These are phyloP conservation scores for crab-eating macaque (Macaca fascicularis) DNA, from an alignment of 2,113 vertebrate species.

Conservation along the genomic window DNA sequence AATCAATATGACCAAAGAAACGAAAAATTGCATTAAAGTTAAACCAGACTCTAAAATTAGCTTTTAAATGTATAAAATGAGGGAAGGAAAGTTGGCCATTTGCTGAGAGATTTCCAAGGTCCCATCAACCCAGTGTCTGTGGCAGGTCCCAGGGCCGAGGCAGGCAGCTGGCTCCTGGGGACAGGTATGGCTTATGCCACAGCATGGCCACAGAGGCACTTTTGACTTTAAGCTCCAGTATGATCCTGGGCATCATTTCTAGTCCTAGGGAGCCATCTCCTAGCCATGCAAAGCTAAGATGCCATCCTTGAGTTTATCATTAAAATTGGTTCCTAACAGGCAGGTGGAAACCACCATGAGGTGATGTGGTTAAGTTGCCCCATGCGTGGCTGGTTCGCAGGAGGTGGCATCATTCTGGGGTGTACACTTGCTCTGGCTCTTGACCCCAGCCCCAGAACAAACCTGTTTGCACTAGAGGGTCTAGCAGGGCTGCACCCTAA, in stretches of 20 bases:
- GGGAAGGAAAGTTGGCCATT: background rate
- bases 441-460: background rate
- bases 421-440: background rate
- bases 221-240: background rate
- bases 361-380: background rate
- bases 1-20: background rate
- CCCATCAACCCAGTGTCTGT: background rate
- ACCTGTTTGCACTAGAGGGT: background rate
- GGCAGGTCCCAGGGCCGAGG: background rate
- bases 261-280: too few species aligned
- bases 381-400: background rate
- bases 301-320: background rate
- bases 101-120: background rate
- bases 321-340: background rate
- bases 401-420: background rate
- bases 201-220: background rate
- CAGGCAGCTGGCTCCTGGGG: background rate
- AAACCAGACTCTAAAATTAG: background rate
- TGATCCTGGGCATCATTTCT: background rate
- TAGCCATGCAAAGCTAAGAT: background rate
- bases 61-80: background rate
- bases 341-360: background rate
- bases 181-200: background rate
- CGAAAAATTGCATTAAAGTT: background rate
- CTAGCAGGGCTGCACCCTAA: fast-evolving